Evolutionary conservation across 2,888 invertebrate species (phyloP).

Genomic region (Amphipoea oculea): DNA sequence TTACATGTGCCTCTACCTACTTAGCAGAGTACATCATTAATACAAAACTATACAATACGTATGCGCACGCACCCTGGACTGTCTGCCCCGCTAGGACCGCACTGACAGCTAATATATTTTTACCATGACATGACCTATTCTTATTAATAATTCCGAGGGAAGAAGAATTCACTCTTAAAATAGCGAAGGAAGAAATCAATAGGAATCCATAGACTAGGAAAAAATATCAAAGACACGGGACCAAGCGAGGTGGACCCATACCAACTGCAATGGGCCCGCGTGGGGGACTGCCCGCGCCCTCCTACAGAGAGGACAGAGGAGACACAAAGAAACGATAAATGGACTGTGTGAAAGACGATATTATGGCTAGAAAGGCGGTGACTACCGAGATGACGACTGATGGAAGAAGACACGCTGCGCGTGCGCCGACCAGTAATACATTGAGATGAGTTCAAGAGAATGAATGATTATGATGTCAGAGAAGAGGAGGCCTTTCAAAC

Average conservation of each 20-base stretch:
- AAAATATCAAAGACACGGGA: background rate
- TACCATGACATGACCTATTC: background rate
- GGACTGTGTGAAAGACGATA: background rate
- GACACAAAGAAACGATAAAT: background rate
- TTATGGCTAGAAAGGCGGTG: background rate
- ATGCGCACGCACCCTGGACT: background rate
- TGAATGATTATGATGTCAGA: background rate
- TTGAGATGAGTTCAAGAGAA: background rate
- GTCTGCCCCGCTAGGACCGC: background rate
- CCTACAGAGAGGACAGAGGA: background rate
- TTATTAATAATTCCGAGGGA: background rate
- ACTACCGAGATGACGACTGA: background rate
- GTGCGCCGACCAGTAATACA: background rate
- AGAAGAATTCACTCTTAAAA: background rate
- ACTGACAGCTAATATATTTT: background rate
- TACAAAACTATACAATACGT: background rate
- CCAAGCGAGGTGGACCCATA: background rate
- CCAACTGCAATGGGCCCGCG: background rate
- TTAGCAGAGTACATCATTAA: background rate
- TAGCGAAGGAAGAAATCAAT: background rate
- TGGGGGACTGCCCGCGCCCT: background rate
- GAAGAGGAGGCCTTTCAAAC: background rate
- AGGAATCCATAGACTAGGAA: background rate
- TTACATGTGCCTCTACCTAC: background rate
- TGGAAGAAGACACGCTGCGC: background rate